Conservation (phyloP, 2,888 invertebrate species). For the Caenorhabditis japonica region DNA sequence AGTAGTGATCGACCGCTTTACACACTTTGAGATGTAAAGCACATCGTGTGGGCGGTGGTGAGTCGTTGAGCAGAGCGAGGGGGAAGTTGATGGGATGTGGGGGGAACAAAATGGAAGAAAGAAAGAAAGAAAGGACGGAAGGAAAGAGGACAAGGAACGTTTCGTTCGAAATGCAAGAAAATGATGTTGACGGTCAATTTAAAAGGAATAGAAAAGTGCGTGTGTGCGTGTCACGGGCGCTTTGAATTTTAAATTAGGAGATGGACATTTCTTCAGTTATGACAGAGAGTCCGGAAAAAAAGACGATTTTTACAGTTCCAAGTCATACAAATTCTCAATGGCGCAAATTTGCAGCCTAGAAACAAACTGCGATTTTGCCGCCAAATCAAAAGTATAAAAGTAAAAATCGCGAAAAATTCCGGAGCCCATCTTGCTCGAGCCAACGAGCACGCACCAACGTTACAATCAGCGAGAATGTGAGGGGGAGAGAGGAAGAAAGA, state of each 20-base stretch:
- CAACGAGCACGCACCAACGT: conserved; percentile 11
- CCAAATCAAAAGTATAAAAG: too few species aligned
- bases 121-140: conserved; percentile 9
- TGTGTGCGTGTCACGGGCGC: too few species aligned
- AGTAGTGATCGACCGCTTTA: conserved; percentile 20
- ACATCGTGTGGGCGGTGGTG: not conserved
- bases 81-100: too few species aligned
- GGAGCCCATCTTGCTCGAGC: not conserved
- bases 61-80: not conserved
- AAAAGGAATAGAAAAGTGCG: conserved; percentile 6
- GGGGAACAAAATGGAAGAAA: conserved; percentile 10
- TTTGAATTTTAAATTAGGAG: too few species aligned
- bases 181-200: too few species aligned
- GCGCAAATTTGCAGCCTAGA: too few species aligned
- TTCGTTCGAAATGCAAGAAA: too few species aligned
- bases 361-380: too few species aligned
- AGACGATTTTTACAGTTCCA: too few species aligned
- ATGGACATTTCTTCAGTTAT: too few species aligned
- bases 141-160: conserved; percentile 1
- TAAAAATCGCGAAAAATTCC: not conserved
- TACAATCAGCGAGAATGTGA: not conserved
- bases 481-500: not conserved
- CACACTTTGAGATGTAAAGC: conserved; percentile 18
- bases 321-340: too few species aligned
- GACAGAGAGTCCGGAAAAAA: too few species aligned